phyloP scores from a whole-genome alignment of 2,888 invertebrate genomes.

The Dicyrtomina minuta region DNA sequence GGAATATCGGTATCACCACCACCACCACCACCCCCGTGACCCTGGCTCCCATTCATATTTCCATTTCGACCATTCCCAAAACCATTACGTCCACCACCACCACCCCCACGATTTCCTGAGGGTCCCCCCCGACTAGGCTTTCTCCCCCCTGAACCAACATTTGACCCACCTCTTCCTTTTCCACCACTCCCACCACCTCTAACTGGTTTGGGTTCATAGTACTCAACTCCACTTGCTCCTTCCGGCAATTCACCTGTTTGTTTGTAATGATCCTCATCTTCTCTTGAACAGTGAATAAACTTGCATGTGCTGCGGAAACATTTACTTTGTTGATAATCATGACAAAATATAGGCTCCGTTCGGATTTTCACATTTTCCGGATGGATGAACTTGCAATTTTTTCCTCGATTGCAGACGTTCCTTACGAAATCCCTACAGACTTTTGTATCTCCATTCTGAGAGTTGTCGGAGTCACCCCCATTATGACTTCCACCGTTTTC shows the following conservation, averaged over 20 bases:
- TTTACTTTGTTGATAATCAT: conserved; percentile 60
- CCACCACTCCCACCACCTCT: not conserved
- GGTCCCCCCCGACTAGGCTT: conserved; percentile 12
- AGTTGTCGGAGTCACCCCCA: conserved; percentile 36
- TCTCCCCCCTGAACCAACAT: not conserved
- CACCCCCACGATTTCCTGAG: conserved; percentile 25
- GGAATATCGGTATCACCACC: conserved; percentile 57
- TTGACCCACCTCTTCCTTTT: no score
- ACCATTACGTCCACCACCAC: conserved; percentile 15
- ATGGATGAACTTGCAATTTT: conserved; percentile 54
- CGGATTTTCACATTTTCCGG: conserved; percentile 49
- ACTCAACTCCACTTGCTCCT: conserved; percentile 22
- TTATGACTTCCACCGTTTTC: conserved; percentile 28
- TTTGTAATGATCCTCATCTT: conserved; percentile 71
- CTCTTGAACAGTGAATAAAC: conserved; percentile 74
- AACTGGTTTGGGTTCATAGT: conserved; percentile 12
- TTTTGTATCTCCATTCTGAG: conserved; percentile 57
- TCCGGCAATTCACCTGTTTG: conserved; percentile 70
- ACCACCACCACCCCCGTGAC: conserved; percentile 9
- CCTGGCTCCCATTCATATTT: not conserved
- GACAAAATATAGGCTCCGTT: conserved; percentile 61
- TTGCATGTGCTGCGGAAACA: conserved; percentile 66
- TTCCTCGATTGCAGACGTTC: conserved; percentile 64
- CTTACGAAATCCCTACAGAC: conserved; percentile 64
- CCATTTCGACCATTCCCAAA: conserved; percentile 32